phyloP scores from a whole-genome alignment of 2,888 invertebrate genomes.

The Trachelus stipa region DNA sequence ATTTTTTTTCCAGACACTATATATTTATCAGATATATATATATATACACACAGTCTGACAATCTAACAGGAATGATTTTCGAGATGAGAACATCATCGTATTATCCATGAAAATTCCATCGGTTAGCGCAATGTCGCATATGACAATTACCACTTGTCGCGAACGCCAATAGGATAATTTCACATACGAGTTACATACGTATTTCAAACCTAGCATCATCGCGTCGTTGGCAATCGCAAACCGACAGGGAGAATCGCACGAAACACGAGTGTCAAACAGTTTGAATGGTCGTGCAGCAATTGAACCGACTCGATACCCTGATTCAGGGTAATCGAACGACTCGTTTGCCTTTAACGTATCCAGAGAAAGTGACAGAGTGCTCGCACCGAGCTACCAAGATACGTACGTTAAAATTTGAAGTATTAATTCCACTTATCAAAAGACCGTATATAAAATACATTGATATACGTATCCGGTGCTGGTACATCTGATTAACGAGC shows the following conservation, averaged over 20 bases:
- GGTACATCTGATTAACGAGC: slow-evolving; percentile 51
- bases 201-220: not conserved
- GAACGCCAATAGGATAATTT: not conserved
- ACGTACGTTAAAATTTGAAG: not conserved
- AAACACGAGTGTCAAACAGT: not conserved
- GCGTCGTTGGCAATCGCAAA: not conserved
- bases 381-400: not conserved
- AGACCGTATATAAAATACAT: not conserved
- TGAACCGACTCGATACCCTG: not conserved
- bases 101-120: not conserved
- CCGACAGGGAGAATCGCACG: not conserved
- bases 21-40: too few relatives aligned
- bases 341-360: not conserved
- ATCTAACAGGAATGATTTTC: too few relatives aligned
- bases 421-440: not conserved
- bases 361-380: not conserved
- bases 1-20: not conserved
- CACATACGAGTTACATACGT: not conserved
- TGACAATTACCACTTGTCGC: not conserved
- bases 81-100: not conserved
- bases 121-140: not conserved
- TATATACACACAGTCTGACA: too few relatives aligned
- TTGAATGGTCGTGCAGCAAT: not conserved
- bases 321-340: not conserved
- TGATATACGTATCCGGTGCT: not conserved